These are phyloP conservation scores for Rhagophthalmus giganteus DNA, from an alignment of 2,888 invertebrate species.

Conservation along the genomic window DNA sequence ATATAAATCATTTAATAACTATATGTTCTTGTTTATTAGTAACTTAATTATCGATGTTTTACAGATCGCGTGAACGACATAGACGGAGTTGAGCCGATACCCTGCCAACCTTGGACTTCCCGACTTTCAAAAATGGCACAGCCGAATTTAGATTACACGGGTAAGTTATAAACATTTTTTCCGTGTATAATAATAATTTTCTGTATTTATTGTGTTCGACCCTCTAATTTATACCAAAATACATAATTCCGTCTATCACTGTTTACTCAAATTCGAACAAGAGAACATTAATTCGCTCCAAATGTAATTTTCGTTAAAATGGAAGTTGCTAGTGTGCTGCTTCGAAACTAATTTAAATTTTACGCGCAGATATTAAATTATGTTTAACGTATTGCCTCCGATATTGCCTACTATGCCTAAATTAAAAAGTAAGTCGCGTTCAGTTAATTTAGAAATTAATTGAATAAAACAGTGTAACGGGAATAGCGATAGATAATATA, in stretches of 20 bases:
- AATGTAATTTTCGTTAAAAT: neutral
- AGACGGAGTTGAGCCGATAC: slow-evolving; percentile 72
- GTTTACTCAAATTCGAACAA: neutral
- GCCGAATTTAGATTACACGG: slow-evolving; percentile 89
- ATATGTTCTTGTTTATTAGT: neutral
- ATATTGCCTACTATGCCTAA: too few species aligned
- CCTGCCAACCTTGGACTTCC: slow-evolving; percentile 87
- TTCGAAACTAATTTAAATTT: neutral
- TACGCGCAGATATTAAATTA: neutral
- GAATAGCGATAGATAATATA: too few species aligned
- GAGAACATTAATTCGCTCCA: neutral
- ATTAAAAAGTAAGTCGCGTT: too few species aligned
- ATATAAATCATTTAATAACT: too few species aligned
- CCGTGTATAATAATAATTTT: neutral
- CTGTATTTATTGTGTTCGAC: too few species aligned
- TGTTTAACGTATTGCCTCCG: neutral
- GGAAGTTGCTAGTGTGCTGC: too few species aligned
- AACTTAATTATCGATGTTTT: slow-evolving; percentile 39
- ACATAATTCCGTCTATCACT: neutral
- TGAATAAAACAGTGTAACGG: too few species aligned
- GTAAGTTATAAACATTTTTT: slow-evolving; percentile 58
- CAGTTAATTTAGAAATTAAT: too few species aligned
- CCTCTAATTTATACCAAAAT: neutral
- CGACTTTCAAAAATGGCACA: slow-evolving; percentile 90
- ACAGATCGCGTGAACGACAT: slow-evolving; percentile 72